Evolutionary conservation across 2,113 vertebrate species (phyloP).

Genomic region (Clarias magur): DNA sequence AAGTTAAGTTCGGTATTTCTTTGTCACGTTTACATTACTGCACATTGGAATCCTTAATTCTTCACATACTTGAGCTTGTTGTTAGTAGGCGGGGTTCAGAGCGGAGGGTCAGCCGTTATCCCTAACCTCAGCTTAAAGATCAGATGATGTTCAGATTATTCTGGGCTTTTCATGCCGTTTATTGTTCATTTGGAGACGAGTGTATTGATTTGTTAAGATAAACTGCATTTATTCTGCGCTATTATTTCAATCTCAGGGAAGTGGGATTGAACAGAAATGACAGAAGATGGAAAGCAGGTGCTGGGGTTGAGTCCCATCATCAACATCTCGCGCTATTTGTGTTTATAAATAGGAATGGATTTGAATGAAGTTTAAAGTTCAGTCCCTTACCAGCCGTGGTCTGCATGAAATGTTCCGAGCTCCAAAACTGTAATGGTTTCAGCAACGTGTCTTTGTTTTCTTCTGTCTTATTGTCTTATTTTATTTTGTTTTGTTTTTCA

Average conservation of each 20-base stretch:
- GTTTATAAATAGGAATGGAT: neutral
- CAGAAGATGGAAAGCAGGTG: neutral
- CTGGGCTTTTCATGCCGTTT: neutral
- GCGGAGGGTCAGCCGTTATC: neutral
- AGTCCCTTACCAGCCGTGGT: neutral
- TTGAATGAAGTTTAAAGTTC: neutral
- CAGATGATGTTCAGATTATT: neutral
- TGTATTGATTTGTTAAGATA: neutral
- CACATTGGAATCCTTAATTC: no score
- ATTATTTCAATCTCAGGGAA: neutral
- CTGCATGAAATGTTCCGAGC: neutral
- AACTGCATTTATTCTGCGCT: neutral
- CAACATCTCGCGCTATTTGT: neutral
- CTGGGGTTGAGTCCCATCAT: neutral
- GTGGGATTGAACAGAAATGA: neutral
- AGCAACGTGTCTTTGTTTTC: neutral
- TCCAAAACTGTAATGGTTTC: neutral
- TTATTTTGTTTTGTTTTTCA: constrained; percentile 7
- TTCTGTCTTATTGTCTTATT: no score
- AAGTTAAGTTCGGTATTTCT: no score
- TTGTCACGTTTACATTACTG: no score
- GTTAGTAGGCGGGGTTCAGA: no score
- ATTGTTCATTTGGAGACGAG: neutral
- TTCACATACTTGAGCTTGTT: no score
- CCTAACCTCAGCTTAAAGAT: neutral